These are phyloP conservation scores for Delphinapterus leucas DNA, from an alignment of 2,113 vertebrate species.

Conservation along the genomic window DNA sequence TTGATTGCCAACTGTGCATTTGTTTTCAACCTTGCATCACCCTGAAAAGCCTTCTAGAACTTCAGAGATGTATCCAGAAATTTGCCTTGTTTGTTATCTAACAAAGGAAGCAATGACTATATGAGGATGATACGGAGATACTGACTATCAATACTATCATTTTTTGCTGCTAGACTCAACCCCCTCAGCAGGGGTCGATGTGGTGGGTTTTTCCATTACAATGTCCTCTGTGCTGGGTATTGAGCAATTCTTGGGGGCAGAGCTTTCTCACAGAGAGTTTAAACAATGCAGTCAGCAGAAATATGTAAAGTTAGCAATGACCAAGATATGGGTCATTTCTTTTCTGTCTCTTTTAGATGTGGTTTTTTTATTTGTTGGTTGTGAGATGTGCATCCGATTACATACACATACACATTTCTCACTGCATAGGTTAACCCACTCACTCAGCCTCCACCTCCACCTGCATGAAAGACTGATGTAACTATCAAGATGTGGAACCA, in stretches of 20 bases:
- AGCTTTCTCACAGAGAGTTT: neutral
- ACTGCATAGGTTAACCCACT: neutral
- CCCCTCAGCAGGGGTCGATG: neutral
- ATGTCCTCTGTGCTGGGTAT: neutral
- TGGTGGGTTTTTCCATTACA: neutral
- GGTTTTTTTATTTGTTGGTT: neutral
- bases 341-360: neutral
- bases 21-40: neutral
- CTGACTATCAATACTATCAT: neutral
- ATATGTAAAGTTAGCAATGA: neutral
- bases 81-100: constrained; percentile 27
- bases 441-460: neutral
- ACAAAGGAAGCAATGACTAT: neutral
- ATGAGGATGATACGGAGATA: neutral
- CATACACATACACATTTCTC: neutral
- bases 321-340: neutral
- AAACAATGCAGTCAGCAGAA: neutral
- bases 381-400: neutral
- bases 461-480: neutral
- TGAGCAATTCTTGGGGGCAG: neutral
- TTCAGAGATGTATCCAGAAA: constrained; percentile 50
- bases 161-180: neutral
- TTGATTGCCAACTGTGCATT: neutral
- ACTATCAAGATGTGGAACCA: neutral
- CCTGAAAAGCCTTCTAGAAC: neutral